phyloP scores from a whole-genome alignment of 1,140 invertebrate genomes.

The Drosophila ananassae region DNA sequence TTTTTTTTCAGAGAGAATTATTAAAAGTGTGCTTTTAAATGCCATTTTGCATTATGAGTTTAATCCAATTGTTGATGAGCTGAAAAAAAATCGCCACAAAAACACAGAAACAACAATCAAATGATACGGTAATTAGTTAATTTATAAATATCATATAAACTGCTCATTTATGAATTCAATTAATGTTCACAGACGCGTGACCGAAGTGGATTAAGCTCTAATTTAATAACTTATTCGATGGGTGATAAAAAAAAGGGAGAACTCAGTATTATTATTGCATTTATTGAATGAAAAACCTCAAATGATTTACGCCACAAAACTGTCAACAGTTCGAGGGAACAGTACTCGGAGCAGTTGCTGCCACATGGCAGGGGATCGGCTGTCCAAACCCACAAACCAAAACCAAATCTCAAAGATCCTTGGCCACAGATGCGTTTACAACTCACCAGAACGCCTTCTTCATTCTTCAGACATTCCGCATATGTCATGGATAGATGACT shows the following conservation, averaged over 20 bases:
- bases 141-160: conserved; percentile 78
- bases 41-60: conserved; percentile 67
- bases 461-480: conserved; percentile 5
- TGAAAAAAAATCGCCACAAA: conserved; percentile 1
- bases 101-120: conserved; percentile 54
- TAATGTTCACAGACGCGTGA: conserved; percentile 70
- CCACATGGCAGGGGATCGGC: conserved; percentile 54
- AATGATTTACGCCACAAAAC: conserved; percentile 62
- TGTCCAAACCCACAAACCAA: conserved; percentile 5
- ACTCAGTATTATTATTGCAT: conserved; percentile 32
- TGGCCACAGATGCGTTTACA: conserved; percentile 63
- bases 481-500: conserved; percentile 42
- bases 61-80: conserved; percentile 68
- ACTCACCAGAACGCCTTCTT: conserved; percentile 52
- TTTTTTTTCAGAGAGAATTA: conserved; percentile 17
- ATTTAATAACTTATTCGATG: conserved; percentile 65
- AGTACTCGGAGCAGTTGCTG: conserved; percentile 53
- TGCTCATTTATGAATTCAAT: conserved; percentile 79
- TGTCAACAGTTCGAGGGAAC: conserved; percentile 40
- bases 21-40: conserved; percentile 70
- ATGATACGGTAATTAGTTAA: conserved; percentile 73
- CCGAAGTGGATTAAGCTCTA: conserved; percentile 72
- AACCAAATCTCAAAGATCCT: conserved; percentile 15
- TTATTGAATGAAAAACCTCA: conserved; percentile 46
- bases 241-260: conserved; percentile 13